Base-by-base conservation (phyloP, 2,888 invertebrate genomes). In the Gryllus longicercus region DNA sequence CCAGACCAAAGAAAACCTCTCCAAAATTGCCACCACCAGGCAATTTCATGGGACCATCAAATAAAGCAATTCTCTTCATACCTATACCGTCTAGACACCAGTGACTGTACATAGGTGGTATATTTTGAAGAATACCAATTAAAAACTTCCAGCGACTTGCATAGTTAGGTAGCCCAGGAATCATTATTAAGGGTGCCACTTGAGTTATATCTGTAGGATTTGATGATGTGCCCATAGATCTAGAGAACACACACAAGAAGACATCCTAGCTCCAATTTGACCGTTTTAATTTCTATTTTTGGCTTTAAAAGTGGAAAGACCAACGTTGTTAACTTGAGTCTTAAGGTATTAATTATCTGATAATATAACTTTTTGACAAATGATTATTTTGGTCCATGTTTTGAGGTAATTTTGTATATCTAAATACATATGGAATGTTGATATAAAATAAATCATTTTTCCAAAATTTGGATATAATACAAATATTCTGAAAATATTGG, bases 1-100 rank as follows among this genome's bases (percentile, higher is more conserved):
- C 85, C 51, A 88, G 83, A 14, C 87, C 88, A 75, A 88, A 82
- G 80, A 86, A 86, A 2, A 87, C 85, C 3, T 85, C 84, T 21
- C 87, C 87, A 82, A 87, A 88, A 81, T 86, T 86, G 16, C 86
- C 87, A 18, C 86, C 86, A 11, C 38, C 38, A 18, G 79, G 38
- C n/a, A 79, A 14, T 79, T 25, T 79, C 38, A 25, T 74, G 14
- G 63, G 63, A 18, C 63, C 63, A 63, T 63, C 63, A 63, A 63
- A 63, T n/a, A 63, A 63, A 18, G 63, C 14, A 63, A 63, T 63
- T 63, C 63, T 63, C 63, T 63, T 63, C 63, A 63, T 63, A 14
- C 16, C n/a, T n/a, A 63, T 8, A 18, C 63, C 63, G 12, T 63
- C 63, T 14, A 63, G 63, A 63, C 63, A 63, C 63, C 63, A 63